Conservation (phyloP, 2,113 vertebrate species). For the Charadrius vociferus region DNA sequence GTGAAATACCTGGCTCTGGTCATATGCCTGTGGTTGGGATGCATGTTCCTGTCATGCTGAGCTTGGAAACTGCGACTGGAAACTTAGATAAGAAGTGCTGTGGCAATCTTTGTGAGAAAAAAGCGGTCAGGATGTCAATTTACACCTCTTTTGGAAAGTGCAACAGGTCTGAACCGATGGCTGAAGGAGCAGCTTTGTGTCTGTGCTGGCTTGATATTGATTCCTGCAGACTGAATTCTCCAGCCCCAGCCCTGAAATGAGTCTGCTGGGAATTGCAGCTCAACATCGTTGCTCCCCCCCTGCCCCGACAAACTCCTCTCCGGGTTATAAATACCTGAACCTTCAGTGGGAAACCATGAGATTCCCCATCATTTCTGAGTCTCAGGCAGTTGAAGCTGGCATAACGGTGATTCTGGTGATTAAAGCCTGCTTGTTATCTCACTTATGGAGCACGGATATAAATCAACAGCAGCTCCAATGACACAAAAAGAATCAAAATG, state of each 20-base stretch:
- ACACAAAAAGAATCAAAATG: background rate
- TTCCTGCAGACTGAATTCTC: background rate
- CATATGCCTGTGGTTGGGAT: fast-evolving
- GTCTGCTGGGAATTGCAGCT: background rate
- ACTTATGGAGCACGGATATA: background rate
- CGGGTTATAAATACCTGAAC: background rate
- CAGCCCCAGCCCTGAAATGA: background rate
- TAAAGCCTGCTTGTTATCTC: background rate
- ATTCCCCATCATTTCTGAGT: background rate
- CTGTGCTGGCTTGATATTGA: background rate
- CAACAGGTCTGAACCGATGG: background rate
- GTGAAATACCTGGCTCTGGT: background rate
- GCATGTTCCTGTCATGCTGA: background rate
- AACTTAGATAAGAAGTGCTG: background rate
- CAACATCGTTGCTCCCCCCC: background rate
- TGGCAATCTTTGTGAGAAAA: background rate
- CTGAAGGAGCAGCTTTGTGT: background rate
- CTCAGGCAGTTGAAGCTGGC: background rate
- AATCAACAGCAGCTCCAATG: background rate
- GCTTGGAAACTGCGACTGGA: background rate
- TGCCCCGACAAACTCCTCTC: background rate
- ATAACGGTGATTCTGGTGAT: background rate
- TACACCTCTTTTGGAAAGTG: background rate
- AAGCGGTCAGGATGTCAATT: background rate
- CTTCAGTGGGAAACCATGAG: background rate